Percentiles rank a stretch among this genome's conserved stretches.
These are phyloP conservation scores for Agrotis ipsilon DNA, from an alignment of 2,888 invertebrate genomes.

Conservation along the genomic window DNA sequence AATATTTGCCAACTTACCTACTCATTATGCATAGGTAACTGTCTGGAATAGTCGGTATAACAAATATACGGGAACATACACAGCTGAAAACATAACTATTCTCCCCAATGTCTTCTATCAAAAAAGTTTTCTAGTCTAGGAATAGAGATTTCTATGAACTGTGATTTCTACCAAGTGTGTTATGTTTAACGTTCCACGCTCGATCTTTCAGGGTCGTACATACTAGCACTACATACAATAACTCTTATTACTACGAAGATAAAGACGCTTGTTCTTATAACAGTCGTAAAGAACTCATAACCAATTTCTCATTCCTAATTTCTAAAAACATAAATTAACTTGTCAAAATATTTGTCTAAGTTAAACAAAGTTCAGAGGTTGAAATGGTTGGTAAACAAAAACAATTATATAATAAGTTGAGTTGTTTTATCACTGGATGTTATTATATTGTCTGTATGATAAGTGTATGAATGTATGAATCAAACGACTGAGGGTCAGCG, in stretches of 20 bases:
- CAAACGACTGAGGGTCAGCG: constrained; percentile 45
- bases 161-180: no score
- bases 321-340: constrained; percentile 17
- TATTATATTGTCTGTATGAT: constrained; percentile 27
- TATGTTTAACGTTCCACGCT: no score
- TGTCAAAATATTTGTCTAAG: constrained; percentile 15
- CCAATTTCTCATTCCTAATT: neutral
- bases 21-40: no score
- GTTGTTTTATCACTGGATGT: constrained; percentile 18
- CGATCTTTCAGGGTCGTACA: neutral
- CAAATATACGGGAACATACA: neutral
- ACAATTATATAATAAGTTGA: constrained; percentile 4
- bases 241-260: no score
- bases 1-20: no score
- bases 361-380: constrained; percentile 37
- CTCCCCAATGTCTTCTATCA: no score
- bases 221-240: neutral
- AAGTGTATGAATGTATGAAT: constrained; percentile 34
- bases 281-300: neutral
- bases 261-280: no score
- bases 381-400: constrained; percentile 20
- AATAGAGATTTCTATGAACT: no score
- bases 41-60: neutral
- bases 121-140: no score
- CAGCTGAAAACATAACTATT: neutral